Conservation (phyloP, 2,113 vertebrate genomes). For the Neoarius graeffei region DNA sequence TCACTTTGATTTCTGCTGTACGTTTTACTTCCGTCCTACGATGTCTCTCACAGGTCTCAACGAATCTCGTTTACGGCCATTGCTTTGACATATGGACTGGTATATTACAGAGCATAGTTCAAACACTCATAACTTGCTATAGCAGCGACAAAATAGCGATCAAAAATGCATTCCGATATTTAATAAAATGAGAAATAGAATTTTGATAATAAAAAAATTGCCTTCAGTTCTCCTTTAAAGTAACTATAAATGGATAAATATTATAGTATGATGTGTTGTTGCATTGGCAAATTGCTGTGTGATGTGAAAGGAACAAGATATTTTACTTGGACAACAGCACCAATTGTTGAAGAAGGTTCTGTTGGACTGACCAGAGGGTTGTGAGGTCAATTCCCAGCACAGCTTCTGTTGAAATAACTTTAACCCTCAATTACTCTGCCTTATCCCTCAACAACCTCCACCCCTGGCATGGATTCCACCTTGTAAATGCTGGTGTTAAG, state of each 20-base stretch:
- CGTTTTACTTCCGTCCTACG: too few species aligned
- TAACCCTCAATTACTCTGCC: background rate
- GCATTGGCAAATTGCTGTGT: background rate
- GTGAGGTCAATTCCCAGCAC: conserved; percentile 9
- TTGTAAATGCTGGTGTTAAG: background rate
- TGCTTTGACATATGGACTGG: too few species aligned
- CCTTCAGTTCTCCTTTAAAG: too few species aligned
- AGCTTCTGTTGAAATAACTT: background rate
- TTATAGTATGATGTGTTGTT: background rate
- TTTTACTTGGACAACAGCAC: background rate
- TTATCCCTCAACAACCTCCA: background rate
- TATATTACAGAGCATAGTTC: too few species aligned
- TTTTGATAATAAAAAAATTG: too few species aligned
- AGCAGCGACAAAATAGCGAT: too few species aligned
- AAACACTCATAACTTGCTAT: too few species aligned
- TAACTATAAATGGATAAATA: background rate
- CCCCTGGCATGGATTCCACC: background rate
- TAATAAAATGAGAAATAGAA: too few species aligned
- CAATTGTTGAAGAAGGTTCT: background rate
- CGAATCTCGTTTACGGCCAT: too few species aligned
- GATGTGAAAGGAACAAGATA: background rate
- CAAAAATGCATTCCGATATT: too few species aligned
- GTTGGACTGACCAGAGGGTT: background rate
- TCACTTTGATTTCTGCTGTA: too few species aligned
- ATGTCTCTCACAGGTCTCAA: too few species aligned